Base-by-base conservation (phyloP, 2,797 vertebrate species). In the Danio aesculapii region DNA sequence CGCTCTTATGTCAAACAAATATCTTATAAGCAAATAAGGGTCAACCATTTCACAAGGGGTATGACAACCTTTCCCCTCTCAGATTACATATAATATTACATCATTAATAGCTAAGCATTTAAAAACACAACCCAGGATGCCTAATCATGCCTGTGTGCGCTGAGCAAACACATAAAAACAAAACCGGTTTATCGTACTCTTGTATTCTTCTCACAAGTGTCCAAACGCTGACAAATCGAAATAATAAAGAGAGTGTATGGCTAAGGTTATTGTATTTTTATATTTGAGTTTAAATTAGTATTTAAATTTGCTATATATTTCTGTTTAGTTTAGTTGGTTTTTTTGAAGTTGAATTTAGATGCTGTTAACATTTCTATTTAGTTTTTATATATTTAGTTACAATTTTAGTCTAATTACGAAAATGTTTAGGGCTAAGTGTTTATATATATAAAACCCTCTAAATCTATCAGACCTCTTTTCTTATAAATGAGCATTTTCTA, bases 101-200 rank as follows among this genome's bases (percentile, higher is more conserved):
- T 71, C 68, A 53, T 71, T 57, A 71, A 52, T 14, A 72, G 49
- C 57, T 55, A 3, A 49, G 39, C 30, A 47, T 57, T 58, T 41
- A 66, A 50, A 11, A 73, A 3, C 6, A n/a, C n/a, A 53, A 46
- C 11, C 77, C 5, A 30, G 17, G 30, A 52, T 13, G n/a, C 21
- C 39, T 63, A 63, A 73, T 57, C 14, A 55, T 58, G 69, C 43
- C 21, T 64, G 49, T 80, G 69, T 64, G 71, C 7, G 6, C 61
- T 49, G 61, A 47, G 61, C 58, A 80, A 81, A 81, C 70, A 74
- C 30, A 61, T 21, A 44, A 50, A 30, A 72, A 74, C 50, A 57
- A 81, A 81, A 81, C 43, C 12, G 43, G 41, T 73, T 74, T 62
- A 30, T 64, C 50, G 70, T 43, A 16, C 16, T 6, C 43, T 46